Base-by-base conservation (phyloP, 2,113 vertebrate genomes). In the Saguinus midas region DNA sequence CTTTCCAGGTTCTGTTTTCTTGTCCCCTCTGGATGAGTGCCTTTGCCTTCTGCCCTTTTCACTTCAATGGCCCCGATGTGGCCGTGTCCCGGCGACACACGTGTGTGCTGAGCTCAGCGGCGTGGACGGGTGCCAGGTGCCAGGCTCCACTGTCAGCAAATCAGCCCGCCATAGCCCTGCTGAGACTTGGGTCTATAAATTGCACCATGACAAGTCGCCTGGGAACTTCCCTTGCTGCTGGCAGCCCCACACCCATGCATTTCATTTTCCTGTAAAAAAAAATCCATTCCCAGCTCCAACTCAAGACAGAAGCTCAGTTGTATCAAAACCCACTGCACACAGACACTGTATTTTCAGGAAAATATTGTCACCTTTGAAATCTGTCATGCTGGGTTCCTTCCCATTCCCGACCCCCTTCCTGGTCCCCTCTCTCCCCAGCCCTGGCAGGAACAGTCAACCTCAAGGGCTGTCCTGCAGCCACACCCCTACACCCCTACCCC, bases 141-240 rank as follows among this genome's bases (percentile, higher is more conserved):
- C 98, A 96, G 96, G 96, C 90, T 82, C 91, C 82, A 72, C 48
- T 83, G 96, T 87, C 73, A 91, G 48, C 61, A 91, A n/a, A 97
- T 48, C 78, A 23, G 61, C 58, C 84, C 6, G 45, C 68, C 86
- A 80, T 66, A 92, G 97, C 64, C 90, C 92, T 98, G 61, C 45
- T 61, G 95, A 96, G 96, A 95, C 1, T 58, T 50, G 12, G 1
- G 35, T 52, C 86, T 96, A 93, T 95, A 96, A 97, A 97, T 93
- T 81, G 91, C 4, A 2, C 68, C 68, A 73, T 94, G 80, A 98
- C 96, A 96, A 94, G 66, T 79, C 23, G 64, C 73, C 81, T 95
- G 96, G 92, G 97, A 97, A 93, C 61, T 96, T 96, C 97, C 97
- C 96, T 87, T 84, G 91, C 94, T 94, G 68, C 78, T 52, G 58